These are phyloP conservation scores for Phyllotis vaccarum DNA, from an alignment of 2,797 vertebrate genomes.

Conservation along the genomic window DNA sequence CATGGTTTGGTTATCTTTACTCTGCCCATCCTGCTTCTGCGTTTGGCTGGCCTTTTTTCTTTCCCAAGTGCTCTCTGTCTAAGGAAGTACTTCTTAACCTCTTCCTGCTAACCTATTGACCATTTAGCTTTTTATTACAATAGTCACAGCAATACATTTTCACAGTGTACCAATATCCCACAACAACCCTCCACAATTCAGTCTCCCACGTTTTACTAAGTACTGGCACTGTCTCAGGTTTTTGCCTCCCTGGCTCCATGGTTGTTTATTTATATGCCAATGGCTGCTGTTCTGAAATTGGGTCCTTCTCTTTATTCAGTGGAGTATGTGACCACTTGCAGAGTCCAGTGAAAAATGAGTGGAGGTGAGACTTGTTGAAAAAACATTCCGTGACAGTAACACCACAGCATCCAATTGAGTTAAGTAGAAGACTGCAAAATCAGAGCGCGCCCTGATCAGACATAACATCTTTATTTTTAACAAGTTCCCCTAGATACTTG, in stretches of 20 bases:
- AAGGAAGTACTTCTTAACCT: not conserved
- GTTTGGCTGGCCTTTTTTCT: not conserved
- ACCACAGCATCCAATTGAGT: not conserved
- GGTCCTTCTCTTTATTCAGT: not conserved
- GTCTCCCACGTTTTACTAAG: not conserved
- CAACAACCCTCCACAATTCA: not conserved
- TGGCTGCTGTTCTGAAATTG: not conserved
- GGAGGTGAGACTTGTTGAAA: not conserved
- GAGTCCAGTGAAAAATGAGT: not conserved
- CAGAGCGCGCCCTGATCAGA: not conserved
- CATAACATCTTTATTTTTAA: not conserved
- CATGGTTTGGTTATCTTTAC: not conserved
- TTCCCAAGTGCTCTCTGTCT: not conserved
- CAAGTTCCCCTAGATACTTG: not conserved
- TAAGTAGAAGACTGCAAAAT: not conserved
- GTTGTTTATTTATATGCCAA: not conserved
- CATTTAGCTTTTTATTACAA: not conserved
- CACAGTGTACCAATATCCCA: not conserved
- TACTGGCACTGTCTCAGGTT: not conserved
- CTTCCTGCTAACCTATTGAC: not conserved
- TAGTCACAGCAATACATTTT: not conserved
- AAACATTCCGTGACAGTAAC: not conserved
- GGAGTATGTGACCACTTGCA: not conserved
- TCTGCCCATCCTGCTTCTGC: not conserved
- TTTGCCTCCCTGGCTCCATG: not conserved